A percentile compares a stretch with the other conserved stretches of the same genome.
Conservation (phyloP, 2,888 invertebrate species). For the Danaus chrysippus region DNA sequence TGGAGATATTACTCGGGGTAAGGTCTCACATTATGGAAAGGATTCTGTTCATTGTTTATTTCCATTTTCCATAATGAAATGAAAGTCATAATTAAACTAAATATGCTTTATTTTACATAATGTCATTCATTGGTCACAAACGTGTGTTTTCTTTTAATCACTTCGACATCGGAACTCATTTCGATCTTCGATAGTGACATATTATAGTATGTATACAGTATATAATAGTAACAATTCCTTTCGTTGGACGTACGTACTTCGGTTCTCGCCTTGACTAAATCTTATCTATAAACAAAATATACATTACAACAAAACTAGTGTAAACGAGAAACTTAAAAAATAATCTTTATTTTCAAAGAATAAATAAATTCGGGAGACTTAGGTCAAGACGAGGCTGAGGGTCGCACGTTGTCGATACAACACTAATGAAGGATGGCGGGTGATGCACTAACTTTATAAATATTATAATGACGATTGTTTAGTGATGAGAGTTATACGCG, state of each 20-base stretch:
- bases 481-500: too few species aligned
- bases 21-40: too few species aligned
- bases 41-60: too few species aligned
- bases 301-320: conserved; percentile 14
- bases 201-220: conserved; percentile 66
- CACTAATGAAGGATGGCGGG: too few species aligned
- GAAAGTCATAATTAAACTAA: conserved; percentile 62
- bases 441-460: too few species aligned
- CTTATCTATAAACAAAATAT: conserved; percentile 6
- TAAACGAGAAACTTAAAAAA: conserved; percentile 12
- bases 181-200: conserved; percentile 49
- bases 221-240: conserved; percentile 70
- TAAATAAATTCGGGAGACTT: conserved; percentile 16
- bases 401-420: background rate
- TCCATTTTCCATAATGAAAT: conserved; percentile 38
- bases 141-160: conserved; percentile 49
- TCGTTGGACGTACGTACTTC: conserved; percentile 19
- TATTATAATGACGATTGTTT: too few species aligned
- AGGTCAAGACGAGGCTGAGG: conserved; percentile 17
- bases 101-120: conserved; percentile 77
- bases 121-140: conserved; percentile 74
- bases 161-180: conserved; percentile 59
- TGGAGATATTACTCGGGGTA: too few species aligned
- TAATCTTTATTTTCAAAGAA: conserved; percentile 24
- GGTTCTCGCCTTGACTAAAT: conserved; percentile 17